Evolutionary conservation across 2,797 vertebrate genomes (phyloP).

Genomic region (Lepilemur ruficaudatus): DNA sequence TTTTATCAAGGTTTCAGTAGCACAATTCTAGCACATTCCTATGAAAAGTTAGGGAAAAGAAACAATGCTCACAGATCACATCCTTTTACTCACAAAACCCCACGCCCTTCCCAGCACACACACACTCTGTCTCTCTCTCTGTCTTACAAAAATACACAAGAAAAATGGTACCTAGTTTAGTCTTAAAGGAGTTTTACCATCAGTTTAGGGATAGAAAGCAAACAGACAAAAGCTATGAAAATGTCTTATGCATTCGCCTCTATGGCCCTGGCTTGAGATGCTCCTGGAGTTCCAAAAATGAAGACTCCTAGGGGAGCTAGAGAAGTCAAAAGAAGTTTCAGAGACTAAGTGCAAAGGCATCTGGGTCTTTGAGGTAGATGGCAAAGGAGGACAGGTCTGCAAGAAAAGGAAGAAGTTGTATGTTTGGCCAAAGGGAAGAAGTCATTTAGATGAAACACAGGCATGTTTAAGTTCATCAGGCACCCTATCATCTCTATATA

Average conservation of each 20-base stretch:
- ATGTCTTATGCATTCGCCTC: background rate
- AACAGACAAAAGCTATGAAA: conserved; percentile 33
- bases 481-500: background rate
- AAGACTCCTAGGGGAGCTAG: background rate
- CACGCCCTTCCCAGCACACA: background rate
- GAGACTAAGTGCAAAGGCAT: background rate
- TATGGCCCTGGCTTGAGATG: background rate
- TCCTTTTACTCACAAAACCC: background rate
- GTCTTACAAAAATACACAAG: background rate
- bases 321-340: conserved; percentile 20
- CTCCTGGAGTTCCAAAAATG: conserved; percentile 5
- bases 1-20: conserved; percentile 45
- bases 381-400: background rate
- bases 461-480: background rate
- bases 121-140: no score
- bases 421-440: background rate
- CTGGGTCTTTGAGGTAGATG: background rate
- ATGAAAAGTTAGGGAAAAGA: background rate
- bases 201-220: background rate
- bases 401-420: background rate
- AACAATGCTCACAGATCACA: background rate
- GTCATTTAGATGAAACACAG: background rate
- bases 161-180: background rate
- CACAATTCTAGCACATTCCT: conserved; percentile 31
- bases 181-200: background rate